phyloP scores from a whole-genome alignment of 2,797 vertebrate species.

The Lacerta agilis region DNA sequence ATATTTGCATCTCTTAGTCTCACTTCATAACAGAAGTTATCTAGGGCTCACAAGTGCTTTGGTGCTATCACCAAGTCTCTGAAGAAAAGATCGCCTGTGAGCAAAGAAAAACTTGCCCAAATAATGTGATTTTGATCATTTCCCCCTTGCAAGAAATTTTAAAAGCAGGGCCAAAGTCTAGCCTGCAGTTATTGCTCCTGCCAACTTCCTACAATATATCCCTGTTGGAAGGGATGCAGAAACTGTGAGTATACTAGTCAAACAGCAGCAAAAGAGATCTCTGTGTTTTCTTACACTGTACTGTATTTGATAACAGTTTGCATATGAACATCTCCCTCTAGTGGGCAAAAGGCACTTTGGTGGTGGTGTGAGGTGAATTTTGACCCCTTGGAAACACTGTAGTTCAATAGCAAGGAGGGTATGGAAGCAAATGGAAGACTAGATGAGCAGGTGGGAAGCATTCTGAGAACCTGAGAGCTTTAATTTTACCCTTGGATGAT shows the following conservation, averaged over 20 bases:
- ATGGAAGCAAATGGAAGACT: conserved; percentile 16
- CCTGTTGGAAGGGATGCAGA: not conserved
- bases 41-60: not conserved
- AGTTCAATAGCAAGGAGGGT: not conserved
- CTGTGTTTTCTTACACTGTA: no score
- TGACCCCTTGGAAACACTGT: not conserved
- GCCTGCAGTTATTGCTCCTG: not conserved
- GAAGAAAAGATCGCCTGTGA: not conserved
- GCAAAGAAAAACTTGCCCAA: not conserved
- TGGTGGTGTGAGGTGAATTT: not conserved
- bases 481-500: not conserved
- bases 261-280: not conserved
- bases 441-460: not conserved
- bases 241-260: not conserved
- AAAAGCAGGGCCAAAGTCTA: not conserved
- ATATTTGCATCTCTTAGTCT: no score
- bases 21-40: not conserved
- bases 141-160: not conserved
- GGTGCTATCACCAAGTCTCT: not conserved
- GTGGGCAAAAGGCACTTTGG: not conserved
- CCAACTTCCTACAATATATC: not conserved
- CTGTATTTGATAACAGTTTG: not conserved
- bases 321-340: conserved; percentile 12
- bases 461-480: not conserved
- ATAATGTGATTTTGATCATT: not conserved